Conservation (phyloP, 2,113 vertebrate species). For the Dendrocopos noguchii region DNA sequence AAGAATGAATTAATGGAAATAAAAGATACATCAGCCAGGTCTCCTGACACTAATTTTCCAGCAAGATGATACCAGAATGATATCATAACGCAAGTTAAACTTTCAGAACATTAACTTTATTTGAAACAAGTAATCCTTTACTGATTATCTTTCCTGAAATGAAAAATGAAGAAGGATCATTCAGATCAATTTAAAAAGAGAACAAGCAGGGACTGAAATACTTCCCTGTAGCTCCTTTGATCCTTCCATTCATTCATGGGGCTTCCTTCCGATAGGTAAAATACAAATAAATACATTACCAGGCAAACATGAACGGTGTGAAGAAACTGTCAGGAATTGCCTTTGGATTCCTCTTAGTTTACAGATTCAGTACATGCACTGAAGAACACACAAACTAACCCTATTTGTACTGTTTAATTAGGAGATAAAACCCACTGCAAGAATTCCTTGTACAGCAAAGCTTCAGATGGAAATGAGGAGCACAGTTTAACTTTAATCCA, state of each 20-base stretch:
- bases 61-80: background rate
- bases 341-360: background rate
- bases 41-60: constrained; percentile 13
- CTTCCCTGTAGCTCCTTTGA: background rate
- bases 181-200: background rate
- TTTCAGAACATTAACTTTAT: background rate
- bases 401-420: background rate
- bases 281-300: background rate
- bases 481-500: background rate
- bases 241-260: background rate
- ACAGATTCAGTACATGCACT: background rate
- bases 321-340: background rate
- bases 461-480: background rate
- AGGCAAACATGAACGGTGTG: background rate
- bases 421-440: background rate
- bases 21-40: background rate
- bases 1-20: constrained; percentile 45
- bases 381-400: constrained; percentile 29
- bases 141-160: background rate
- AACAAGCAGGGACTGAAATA: background rate
- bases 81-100: background rate
- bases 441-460: background rate
- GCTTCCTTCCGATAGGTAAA: constrained; percentile 14
- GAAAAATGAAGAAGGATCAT: background rate
- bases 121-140: background rate